phyloP scores from a whole-genome alignment of 2,888 invertebrate genomes.

The Heteropelma amictum region DNA sequence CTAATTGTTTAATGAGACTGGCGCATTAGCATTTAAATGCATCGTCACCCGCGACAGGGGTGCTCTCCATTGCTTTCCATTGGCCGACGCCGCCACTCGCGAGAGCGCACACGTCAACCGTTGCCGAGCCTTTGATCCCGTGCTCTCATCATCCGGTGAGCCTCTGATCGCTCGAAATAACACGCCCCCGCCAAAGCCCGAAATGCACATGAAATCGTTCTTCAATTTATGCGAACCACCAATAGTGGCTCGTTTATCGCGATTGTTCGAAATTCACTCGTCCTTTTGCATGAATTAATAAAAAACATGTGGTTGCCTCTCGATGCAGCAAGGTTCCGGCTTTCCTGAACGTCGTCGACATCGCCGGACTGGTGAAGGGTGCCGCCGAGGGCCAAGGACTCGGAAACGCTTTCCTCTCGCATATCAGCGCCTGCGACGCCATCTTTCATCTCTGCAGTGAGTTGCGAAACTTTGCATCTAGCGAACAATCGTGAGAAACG shows the following conservation, averaged over 20 bases:
- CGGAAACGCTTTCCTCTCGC: slow-evolving; percentile 98
- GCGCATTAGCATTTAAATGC: slow-evolving; percentile 75
- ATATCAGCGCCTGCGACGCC: slow-evolving; percentile 99
- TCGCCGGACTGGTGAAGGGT: slow-evolving; percentile 98
- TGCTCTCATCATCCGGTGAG: not conserved
- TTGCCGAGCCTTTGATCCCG: slow-evolving; percentile 55
- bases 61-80: slow-evolving; percentile 54
- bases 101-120: slow-evolving; percentile 46
- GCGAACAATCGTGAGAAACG: not conserved
- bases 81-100: not conserved
- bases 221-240: no score
- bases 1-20: slow-evolving; percentile 75
- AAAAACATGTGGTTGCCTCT: not conserved
- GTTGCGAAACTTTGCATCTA: slow-evolving; percentile 77
- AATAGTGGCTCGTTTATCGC: no score
- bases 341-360: slow-evolving; percentile 97
- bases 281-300: no score
- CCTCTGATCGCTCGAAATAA: slow-evolving; percentile 11
- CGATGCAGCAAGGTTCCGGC: slow-evolving; percentile 97
- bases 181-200: not conserved
- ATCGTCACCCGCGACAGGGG: slow-evolving; percentile 61
- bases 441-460: slow-evolving; percentile 98
- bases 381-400: slow-evolving; percentile 99
- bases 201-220: not conserved
- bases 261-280: no score